Conservation (phyloP, 2,797 vertebrate genomes). For the Acanthurus lineatus region DNA sequence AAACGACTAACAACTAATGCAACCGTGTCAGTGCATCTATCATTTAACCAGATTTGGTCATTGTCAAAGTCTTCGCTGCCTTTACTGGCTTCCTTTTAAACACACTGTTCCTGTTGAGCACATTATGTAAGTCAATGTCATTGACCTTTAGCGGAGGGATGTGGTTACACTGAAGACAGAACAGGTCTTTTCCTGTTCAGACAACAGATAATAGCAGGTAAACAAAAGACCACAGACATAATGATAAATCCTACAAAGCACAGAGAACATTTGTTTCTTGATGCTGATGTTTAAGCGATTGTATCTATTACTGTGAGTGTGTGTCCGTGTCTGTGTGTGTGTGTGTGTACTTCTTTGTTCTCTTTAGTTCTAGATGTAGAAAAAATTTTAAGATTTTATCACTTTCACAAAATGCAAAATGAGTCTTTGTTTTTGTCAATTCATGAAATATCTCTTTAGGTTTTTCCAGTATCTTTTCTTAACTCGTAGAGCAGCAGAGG, state of each 20-base stretch:
- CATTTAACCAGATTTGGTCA: background rate
- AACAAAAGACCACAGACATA: conserved; percentile 17
- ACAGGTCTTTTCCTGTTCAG: conserved; percentile 26
- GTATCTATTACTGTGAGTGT: background rate
- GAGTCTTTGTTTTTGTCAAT: background rate
- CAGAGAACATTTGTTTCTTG: background rate
- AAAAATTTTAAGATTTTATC: background rate
- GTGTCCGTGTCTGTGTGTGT: background rate
- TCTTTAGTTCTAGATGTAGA: background rate
- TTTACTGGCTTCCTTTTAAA: background rate
- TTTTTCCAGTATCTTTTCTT: background rate
- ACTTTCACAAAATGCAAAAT: too few species aligned
- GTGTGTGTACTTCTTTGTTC: background rate
- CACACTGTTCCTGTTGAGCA: conserved; percentile 15
- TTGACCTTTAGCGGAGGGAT: conserved; percentile 27
- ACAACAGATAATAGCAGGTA: conserved; percentile 40
- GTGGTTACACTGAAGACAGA: conserved; percentile 6
- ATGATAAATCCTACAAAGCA: conserved; percentile 2
- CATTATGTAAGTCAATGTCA: conserved; percentile 19
- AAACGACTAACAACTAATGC: background rate
- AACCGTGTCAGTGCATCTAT: background rate
- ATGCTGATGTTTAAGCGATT: conserved; percentile 6
- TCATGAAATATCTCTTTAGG: background rate
- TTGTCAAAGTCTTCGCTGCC: background rate
- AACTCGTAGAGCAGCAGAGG: too few species aligned